A percentile compares a stretch with the other conserved stretches of the same genome.
phyloP scores from a whole-genome alignment of 2,113 vertebrate genomes.

The Sapajus apella region DNA sequence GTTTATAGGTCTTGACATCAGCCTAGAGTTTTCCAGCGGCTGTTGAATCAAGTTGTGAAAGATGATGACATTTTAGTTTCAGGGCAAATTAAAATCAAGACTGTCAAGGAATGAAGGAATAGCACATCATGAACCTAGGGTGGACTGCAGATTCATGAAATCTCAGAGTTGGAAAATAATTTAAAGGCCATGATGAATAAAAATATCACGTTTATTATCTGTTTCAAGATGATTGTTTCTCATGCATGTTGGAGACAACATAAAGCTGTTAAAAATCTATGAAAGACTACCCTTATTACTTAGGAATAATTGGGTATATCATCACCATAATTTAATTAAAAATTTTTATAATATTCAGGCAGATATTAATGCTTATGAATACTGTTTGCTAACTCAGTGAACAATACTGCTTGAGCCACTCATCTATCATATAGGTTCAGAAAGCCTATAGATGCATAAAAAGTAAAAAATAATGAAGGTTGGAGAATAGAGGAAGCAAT shows the following conservation, averaged over 20 bases:
- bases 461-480: background rate
- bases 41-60: constrained; percentile 24
- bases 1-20: constrained; percentile 13
- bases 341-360: background rate
- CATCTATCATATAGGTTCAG: background rate
- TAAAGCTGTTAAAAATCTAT: background rate
- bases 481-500: background rate
- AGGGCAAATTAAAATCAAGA: background rate
- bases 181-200: background rate
- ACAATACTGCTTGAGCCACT: background rate
- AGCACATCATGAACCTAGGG: background rate
- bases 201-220: background rate
- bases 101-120: background rate
- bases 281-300: background rate
- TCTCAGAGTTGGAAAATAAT: background rate
- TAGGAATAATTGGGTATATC: background rate
- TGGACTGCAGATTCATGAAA: background rate
- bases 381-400: background rate
- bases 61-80: background rate
- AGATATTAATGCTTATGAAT: background rate
- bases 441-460: background rate
- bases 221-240: background rate
- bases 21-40: background rate
- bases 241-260: background rate
- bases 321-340: background rate